Conservation (phyloP, 1,140 invertebrate species). For the Ectropis grisescens region DNA sequence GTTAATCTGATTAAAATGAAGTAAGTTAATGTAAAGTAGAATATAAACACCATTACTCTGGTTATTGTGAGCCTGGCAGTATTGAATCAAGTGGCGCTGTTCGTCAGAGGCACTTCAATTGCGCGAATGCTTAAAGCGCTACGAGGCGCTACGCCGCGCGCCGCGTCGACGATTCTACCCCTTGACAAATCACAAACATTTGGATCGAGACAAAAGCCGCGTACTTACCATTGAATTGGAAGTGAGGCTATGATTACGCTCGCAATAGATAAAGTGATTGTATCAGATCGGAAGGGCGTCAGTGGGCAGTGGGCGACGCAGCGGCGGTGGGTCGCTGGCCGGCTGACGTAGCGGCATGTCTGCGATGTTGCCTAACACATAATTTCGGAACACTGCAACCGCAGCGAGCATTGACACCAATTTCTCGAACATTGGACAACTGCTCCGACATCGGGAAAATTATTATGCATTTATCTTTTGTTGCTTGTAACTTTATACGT, state of each 20-base stretch:
- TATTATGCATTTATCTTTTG: slow-evolving; percentile 14
- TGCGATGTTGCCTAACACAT: slow-evolving; percentile 49
- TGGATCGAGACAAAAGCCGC: too few relatives aligned
- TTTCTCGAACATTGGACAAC: slow-evolving; percentile 45
- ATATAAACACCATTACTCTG: too few relatives aligned
- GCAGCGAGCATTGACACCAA: slow-evolving; percentile 66
- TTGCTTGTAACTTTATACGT: slow-evolving; percentile 2
- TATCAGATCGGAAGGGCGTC: slow-evolving; percentile 44
- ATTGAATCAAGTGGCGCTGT: too few relatives aligned
- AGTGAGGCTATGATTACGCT: too few relatives aligned
- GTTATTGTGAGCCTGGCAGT: too few relatives aligned
- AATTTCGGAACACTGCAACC: slow-evolving; percentile 65
- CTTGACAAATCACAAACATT: too few relatives aligned
- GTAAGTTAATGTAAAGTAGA: too few relatives aligned
- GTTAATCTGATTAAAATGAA: slow-evolving; percentile 52
- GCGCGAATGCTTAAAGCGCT: slow-evolving; percentile 7
- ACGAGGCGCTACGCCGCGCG: slow-evolving; percentile 22
- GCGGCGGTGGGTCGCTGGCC: slow-evolving; percentile 26
- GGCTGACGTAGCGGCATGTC: slow-evolving; percentile 16
- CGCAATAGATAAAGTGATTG: slow-evolving; percentile 18
- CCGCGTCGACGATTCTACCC: too few relatives aligned
- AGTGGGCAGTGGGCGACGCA: slow-evolving; percentile 18
- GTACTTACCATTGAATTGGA: too few relatives aligned
- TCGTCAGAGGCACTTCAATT: slow-evolving; percentile 4
- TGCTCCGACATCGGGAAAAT: slow-evolving; percentile 24